phyloP scores from a whole-genome alignment of 2,888 invertebrate species.

The Ctenicera cuprea region DNA sequence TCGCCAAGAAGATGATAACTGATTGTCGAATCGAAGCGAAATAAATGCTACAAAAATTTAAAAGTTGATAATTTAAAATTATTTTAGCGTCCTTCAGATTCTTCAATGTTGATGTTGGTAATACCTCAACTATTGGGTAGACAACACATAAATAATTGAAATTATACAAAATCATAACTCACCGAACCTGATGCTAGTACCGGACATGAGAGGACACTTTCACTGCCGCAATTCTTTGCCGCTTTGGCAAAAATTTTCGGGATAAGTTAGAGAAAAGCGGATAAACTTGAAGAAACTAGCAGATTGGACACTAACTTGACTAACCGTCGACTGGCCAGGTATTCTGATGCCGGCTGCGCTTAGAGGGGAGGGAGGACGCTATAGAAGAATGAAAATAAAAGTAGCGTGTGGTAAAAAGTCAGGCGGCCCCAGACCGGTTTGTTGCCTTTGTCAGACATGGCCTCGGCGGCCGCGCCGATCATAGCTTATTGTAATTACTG shows the following conservation, averaged over 20 bases:
- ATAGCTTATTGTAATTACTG: conserved; percentile 65
- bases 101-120: too few relatives aligned
- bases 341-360: conserved; percentile 56
- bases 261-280: conserved; percentile 36
- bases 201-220: conserved; percentile 42
- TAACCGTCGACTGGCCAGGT: conserved; percentile 58
- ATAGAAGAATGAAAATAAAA: conserved; percentile 61
- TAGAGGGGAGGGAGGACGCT: conserved; percentile 52
- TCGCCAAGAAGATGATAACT: too few relatives aligned
- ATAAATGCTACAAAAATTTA: too few relatives aligned
- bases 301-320: conserved; percentile 54
- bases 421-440: conserved; percentile 58
- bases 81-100: too few relatives aligned
- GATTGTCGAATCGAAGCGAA: too few relatives aligned
- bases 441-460: conserved; percentile 60
- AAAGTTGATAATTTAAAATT: too few relatives aligned
- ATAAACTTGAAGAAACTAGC: conserved; percentile 51
- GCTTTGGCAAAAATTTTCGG: background rate
- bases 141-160: background rate
- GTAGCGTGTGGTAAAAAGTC: conserved; percentile 59
- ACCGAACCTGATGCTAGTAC: background rate
- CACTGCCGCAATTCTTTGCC: conserved; percentile 40
- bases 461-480: conserved; percentile 63
- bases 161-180: conserved; percentile 1
- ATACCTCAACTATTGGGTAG: too few relatives aligned